Evolutionary conservation across 2,113 vertebrate genomes (phyloP), one percentile per base, ranked within the genome.

Genomic region (Ariopsis seemanni): DNA sequence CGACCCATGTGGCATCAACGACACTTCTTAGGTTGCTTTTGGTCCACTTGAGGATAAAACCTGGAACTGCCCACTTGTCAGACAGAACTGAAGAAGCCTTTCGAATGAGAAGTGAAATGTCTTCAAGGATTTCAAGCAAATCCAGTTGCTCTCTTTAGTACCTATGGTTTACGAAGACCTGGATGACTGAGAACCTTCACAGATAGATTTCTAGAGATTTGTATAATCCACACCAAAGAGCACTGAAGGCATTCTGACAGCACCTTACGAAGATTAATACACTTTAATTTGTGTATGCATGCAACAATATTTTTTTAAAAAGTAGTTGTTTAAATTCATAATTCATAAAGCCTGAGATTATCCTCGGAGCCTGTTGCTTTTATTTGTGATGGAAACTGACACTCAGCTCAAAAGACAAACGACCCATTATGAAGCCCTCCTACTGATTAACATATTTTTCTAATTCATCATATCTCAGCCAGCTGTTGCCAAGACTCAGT

Each of bases 361-460:
- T 78, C 22, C 48, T 78, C 11, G 53, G 20, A 25, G 20, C 42
- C 42, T 22, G 1, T 34, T 17, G 1, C 2, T 18, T 42, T 72
- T 34, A 11, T 42, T 74, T 91, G 90, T 89, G 91, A 92, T 86
- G 89, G 88, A 93, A 92, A 67, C n/a, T 80, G 77, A 86, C 22
- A 58, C 85, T 58, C 30, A 60, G 22, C 53, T 12, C n/a, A 57
- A 71, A 86, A 58, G 48, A 86, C 50, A 81, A 94, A 94, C 92
- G 94, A 92, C 90, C 89, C 90, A 92, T 93, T 93, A 93, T 91
- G 91, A 90, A 90, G 85, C 92, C 91, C 92, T 79, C 91, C 22
- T 81, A 89, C 91, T 93, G 92, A 94, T 95, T 94, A 95, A 93
- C 94, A 94, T 94, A 92, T 93, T 92, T 93, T 48, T 94, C 91